Base-by-base conservation (phyloP, 2,113 vertebrate genomes). In the Corythaixoides concolor region DNA sequence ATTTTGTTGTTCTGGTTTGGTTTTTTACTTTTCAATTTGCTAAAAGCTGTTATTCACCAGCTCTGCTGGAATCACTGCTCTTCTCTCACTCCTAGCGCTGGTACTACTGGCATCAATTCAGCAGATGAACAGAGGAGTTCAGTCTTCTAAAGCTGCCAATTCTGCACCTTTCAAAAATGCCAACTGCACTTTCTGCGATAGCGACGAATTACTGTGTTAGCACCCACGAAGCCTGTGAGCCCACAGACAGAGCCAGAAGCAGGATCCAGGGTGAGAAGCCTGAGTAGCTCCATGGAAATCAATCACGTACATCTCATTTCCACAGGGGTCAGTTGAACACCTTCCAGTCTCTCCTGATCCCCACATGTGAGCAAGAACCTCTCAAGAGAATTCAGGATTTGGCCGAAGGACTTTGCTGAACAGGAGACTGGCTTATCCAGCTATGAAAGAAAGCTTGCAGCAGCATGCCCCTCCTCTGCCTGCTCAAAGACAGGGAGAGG, bases 111-210 rank as follows among this genome's bases (percentile, higher is more conserved):
- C 77, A 92, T 37, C 89, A 85, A 73, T 52, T 91, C 89, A 85
- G 86, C 22, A 79, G 90, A 90, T 20, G 59, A 94, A 90, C 73
- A 90, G 88, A 93, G 86, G 64, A 87, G 79, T 94, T 93, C 64
- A 70, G 89, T 66, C 92, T 68, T 66, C 80, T 95, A 50, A 75
- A 92, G 77, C 68, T 95, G 91, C 78, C 95, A 94, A 30, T 89
- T 74, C 87, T 47, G 69, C 69, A 93, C 80, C 68, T 97, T 93
- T 92, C 86, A 94, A 60, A 95, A 95, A 81, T 4, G 28, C 81
- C 87, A 94, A 93, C 39, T 92, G 50, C 70, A 62, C 74, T 97
- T 85, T 75, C 80, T 76, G 5, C 72, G 80, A 37, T 49, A 87
- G 92, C 37, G 0, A 64, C 1, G 11, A 87, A 41, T 41, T 39